Evolutionary conservation across 2,888 invertebrate genomes (phyloP).

Genomic region (Drosophila austrosaltans): DNA sequence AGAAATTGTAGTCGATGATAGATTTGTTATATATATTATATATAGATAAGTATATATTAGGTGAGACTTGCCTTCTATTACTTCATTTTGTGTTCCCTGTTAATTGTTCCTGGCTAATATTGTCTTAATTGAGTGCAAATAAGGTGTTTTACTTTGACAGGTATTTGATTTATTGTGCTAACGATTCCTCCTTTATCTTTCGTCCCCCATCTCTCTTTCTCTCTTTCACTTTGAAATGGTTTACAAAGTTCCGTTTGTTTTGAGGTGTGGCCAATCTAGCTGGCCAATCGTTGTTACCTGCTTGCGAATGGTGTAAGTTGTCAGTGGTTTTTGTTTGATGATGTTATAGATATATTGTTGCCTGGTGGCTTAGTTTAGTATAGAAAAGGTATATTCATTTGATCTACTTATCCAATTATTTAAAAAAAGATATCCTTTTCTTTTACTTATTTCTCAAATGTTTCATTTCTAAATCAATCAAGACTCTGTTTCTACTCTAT

Average conservation of each 20-base stretch:
- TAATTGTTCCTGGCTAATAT: slow-evolving; percentile 62
- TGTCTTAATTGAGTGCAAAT: slow-evolving; percentile 71
- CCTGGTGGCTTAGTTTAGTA: not conserved
- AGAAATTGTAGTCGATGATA: slow-evolving; percentile 19
- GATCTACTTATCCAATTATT: too few species aligned
- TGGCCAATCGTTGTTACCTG: slow-evolving; percentile 12
- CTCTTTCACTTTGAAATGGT: slow-evolving; percentile 27
- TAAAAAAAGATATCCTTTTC: too few species aligned
- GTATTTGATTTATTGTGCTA: slow-evolving; percentile 69
- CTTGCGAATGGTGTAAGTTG: not conserved
- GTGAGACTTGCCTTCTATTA: not conserved
- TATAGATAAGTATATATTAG: not conserved
- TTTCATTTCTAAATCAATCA: too few species aligned
- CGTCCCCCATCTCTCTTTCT: slow-evolving; percentile 30
- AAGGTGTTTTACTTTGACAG: slow-evolving; percentile 51
- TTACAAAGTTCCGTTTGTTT: slow-evolving; percentile 38
- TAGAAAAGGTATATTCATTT: not conserved
- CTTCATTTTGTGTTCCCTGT: slow-evolving; percentile 22
- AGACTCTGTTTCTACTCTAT: too few species aligned
- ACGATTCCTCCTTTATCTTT: slow-evolving; percentile 42
- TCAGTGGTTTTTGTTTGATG: not conserved
- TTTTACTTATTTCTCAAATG: too few species aligned
- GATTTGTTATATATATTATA: slow-evolving; percentile 26
- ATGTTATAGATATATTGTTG: not conserved
- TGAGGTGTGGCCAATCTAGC: slow-evolving; percentile 46